Base-by-base conservation (phyloP, 2,797 vertebrate species). In the Anguilla marmorata region DNA sequence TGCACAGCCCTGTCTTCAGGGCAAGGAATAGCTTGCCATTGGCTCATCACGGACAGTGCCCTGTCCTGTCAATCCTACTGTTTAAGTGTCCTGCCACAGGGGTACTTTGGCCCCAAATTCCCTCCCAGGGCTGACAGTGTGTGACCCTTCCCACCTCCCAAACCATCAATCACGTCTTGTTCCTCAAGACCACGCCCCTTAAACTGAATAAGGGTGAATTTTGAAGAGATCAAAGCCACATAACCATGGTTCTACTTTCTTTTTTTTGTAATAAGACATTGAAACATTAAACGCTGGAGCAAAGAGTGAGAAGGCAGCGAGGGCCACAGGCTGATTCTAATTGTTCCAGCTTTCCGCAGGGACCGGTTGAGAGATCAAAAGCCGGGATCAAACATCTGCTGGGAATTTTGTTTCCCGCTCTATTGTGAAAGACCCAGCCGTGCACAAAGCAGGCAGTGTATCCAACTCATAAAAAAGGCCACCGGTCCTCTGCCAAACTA, bases 341-440 rank as follows among this genome's bases (percentile, higher is more conserved):
- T 88, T n/a, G 21, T 41, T 63, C 50, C 19, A 5, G 63, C 24
- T 63, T 63, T 56, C 66, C 8, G 0, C 85, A 85, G 50, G 12
- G 58, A 50, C 83, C 84, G 87, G 84, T 85, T 86, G 19, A 84
- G 56, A 85, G 72, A 88, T 87, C 85, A 83, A 37, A 88, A n/a
- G 84, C 27, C 3, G 74, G 37, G 66, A 41, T 87, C n/a, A 48
- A 85, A 87, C 66, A 87, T 88, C 88, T 54, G 86, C 52, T 48
- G 52, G 87, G 58, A 54, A 60, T 60, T 84, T 41, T 60, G 48
- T 63, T 7, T 11, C 9, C 24, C n/a, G 45, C 86, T 50, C 85
- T 1, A 24, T 37, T 79, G 19, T 63, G 76, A 85, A 69, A 60
- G 19, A 11, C 19, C 52, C 24, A 30, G 30, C 16, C 6, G 16